These are phyloP conservation scores for Lamprologus tigripictilis DNA, from an alignment of 2,113 vertebrate species.

Conservation along the genomic window DNA sequence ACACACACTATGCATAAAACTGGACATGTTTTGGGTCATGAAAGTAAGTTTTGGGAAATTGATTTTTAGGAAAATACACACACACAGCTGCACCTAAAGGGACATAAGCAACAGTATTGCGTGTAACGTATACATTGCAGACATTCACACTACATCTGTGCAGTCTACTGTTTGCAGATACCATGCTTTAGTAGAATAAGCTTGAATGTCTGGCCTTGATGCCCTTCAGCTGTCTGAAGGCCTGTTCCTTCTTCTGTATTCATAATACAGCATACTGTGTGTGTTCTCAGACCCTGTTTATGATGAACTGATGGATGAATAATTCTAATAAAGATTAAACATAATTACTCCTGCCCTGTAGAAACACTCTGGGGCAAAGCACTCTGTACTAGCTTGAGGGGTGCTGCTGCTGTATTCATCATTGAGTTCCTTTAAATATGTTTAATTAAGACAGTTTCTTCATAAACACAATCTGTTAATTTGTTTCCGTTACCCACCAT, in stretches of 20 bases:
- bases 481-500: neutral
- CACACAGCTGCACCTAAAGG: neutral
- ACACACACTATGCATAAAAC: neutral
- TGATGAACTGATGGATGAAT: slow-evolving; percentile 3
- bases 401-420: neutral
- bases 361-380: neutral
- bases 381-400: neutral
- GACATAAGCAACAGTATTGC: neutral
- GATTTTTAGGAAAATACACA: neutral
- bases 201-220: neutral
- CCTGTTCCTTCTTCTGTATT: neutral
- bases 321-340: neutral
- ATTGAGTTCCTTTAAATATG: neutral
- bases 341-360: neutral
- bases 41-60: neutral
- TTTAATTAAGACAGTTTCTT: slow-evolving; percentile 22
- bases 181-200: neutral
- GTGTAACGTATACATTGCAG: neutral
- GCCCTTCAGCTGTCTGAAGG: neutral
- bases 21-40: neutral
- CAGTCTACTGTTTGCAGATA: neutral
- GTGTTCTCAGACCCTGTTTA: neutral
- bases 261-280: neutral
- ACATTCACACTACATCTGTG: neutral
- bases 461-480: slow-evolving; percentile 22